Evolutionary conservation across 2,888 invertebrate species (phyloP).

Genomic region (Heliconius cydno): DNA sequence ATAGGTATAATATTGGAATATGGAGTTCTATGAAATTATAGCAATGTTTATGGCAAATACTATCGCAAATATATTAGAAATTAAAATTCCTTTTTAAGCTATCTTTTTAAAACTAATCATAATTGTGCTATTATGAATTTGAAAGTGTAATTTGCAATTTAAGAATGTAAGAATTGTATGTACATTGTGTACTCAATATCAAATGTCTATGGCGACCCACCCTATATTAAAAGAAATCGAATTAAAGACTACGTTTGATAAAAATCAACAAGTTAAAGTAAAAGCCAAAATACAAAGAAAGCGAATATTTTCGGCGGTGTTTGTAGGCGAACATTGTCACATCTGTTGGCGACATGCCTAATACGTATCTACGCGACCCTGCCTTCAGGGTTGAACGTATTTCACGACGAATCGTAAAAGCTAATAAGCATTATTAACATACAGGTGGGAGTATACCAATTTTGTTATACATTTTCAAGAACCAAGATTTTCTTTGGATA

Average conservation of each 20-base stretch:
- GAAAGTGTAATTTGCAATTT: too few species aligned
- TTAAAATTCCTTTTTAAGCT: too few species aligned
- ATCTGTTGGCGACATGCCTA: conserved; percentile 77
- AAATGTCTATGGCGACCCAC: not conserved
- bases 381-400: conserved; percentile 49
- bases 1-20: not conserved
- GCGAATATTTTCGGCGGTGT: conserved; percentile 1
- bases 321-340: conserved; percentile 59
- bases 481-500: not conserved
- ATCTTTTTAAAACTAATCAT: too few species aligned
- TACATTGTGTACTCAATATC: too few species aligned
- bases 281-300: conserved; percentile 21
- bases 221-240: not conserved
- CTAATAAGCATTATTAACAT: conserved; percentile 51
- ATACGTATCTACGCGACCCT: conserved; percentile 56
- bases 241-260: not conserved
- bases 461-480: conserved; percentile 28
- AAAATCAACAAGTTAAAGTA: conserved; percentile 20
- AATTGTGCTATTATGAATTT: too few species aligned
- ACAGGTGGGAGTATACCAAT: conserved; percentile 40
- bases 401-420: conserved; percentile 50
- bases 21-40: not conserved
- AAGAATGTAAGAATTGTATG: too few species aligned
- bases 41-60: not conserved
- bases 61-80: too few species aligned